Conservation (phyloP, 2,113 vertebrate genomes). For the Chloropsis hardwickii region DNA sequence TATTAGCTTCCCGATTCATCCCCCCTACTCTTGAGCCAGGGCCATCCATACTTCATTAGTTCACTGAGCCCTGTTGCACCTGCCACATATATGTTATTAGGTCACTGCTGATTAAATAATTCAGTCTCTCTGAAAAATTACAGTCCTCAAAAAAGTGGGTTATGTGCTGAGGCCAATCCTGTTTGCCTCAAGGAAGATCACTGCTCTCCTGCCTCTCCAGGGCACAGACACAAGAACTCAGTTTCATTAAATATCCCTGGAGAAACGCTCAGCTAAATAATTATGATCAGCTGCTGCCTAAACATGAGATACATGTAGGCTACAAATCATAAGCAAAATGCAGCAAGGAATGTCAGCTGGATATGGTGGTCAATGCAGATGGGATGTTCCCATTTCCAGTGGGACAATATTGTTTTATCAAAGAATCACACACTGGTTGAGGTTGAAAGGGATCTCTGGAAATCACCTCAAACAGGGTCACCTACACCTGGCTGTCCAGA, state of each 20-base stretch:
- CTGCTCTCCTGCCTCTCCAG: background rate
- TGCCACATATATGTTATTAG: constrained; percentile 39
- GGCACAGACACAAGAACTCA: background rate
- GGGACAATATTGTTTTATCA: background rate
- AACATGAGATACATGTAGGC: background rate
- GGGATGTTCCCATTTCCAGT: background rate
- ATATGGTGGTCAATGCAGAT: background rate
- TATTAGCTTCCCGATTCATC: constrained; percentile 7
- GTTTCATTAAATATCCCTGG: background rate
- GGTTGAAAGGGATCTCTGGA: background rate
- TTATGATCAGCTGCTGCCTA: background rate
- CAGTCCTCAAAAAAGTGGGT: constrained; percentile 17
- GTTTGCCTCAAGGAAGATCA: background rate
- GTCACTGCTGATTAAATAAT: constrained; percentile 46
- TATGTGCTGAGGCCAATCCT: background rate
- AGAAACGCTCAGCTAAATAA: background rate
- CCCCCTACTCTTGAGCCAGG: background rate
- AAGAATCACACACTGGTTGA: background rate
- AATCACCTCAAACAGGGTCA: background rate
- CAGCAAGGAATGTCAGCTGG: background rate
- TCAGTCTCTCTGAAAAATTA: background rate
- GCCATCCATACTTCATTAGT: background rate
- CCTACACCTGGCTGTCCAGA: background rate
- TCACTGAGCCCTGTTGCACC: constrained; percentile 38
- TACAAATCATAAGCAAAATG: background rate